Conservation (phyloP, 2,113 vertebrate species). For the Sinocyclocheilus grahami region DNA sequence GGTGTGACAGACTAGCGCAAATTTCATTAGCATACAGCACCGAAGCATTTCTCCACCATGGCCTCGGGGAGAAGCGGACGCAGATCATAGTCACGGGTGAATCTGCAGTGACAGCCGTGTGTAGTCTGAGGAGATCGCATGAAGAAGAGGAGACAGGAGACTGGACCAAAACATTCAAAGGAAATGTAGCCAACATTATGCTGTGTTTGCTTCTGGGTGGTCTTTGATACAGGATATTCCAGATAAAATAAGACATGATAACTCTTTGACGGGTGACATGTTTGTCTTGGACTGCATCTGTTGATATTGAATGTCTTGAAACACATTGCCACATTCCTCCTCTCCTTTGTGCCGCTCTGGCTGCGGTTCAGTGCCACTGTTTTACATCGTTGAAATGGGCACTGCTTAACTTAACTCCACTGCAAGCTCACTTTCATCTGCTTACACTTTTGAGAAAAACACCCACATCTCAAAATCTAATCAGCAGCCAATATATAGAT, state of each 20-base stretch:
- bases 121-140: neutral
- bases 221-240: constrained; percentile 17
- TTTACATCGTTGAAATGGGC: constrained; percentile 1
- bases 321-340: neutral
- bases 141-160: neutral
- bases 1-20: constrained; percentile 2
- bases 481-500: neutral
- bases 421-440: neutral
- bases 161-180: neutral
- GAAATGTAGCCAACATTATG: neutral
- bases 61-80: neutral
- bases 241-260: neutral
- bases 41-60: constrained; percentile 13
- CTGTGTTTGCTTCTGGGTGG: constrained; percentile 17
- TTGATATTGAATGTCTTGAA: constrained; percentile 9
- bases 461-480: neutral
- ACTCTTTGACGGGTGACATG: neutral
- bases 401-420: neutral
- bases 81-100: neutral
- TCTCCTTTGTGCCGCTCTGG: neutral
- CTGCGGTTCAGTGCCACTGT: neutral
- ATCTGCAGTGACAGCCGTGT: constrained; percentile 9
- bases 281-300: neutral
- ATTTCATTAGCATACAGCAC: constrained; percentile 5
- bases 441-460: neutral